Evolutionary conservation across 1,140 invertebrate species (phyloP).

Genomic region (Idris sp.): DNA sequence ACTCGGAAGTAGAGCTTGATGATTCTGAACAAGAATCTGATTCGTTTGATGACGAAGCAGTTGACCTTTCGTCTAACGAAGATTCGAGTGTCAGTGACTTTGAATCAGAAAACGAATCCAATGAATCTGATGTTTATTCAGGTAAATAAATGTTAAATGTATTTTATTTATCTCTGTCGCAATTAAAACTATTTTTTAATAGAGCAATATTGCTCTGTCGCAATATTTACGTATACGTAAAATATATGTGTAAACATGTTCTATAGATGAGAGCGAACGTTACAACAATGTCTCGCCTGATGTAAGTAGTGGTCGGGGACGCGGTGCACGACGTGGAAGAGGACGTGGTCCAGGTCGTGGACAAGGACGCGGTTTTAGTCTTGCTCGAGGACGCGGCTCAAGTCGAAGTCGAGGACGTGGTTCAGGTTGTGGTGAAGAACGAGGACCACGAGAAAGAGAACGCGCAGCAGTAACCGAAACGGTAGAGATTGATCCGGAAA

Average conservation of each 20-base stretch:
- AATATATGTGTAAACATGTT: conserved; percentile 5
- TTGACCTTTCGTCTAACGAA: no score
- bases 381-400: neutral
- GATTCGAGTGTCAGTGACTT: no score
- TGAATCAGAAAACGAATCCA: no score
- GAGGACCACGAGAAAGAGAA: neutral
- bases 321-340: conserved; percentile 3
- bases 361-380: conserved; percentile 1
- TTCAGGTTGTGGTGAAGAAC: conserved; percentile 3
- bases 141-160: conserved; percentile 11
- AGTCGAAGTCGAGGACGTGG: neutral
- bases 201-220: no score
- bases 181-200: no score
- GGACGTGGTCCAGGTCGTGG: conserved; percentile 2
- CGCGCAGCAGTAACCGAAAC: conserved; percentile 3
- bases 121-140: conserved; percentile 9
- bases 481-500: conserved; percentile 1
- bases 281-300: neutral
- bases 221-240: no score
- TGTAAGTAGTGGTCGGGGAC: conserved; percentile 5
- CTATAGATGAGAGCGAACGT: conserved; percentile 4
- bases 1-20: no score
- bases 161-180: neutral
- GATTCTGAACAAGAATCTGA: no score
- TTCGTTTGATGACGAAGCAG: no score